Evolutionary conservation across 37 sponge, comb jelly and placozoan genomes (phyloP).

Genomic region (Bolinopsis microptera): DNA sequence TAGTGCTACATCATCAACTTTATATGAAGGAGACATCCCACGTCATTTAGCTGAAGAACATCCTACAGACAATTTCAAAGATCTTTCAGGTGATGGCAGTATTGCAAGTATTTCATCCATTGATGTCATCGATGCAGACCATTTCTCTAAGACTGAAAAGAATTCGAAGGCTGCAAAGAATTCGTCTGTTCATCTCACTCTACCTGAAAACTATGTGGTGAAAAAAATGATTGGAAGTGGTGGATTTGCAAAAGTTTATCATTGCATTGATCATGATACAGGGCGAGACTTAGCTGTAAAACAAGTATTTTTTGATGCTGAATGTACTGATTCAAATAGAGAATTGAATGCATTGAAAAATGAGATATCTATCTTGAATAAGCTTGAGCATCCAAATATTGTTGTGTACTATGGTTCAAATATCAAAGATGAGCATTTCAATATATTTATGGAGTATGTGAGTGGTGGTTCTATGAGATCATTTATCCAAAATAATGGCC

Average conservation of each 20-base stretch:
- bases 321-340: background rate
- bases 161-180: background rate
- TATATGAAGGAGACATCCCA: background rate
- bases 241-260: slow-evolving; percentile 48
- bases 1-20: background rate
- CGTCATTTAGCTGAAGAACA: slow-evolving; percentile 11
- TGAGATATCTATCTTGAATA: slow-evolving; percentile 20
- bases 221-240: slow-evolving; percentile 21
- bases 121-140: background rate
- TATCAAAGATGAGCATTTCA: background rate
- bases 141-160: background rate
- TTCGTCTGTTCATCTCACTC: background rate
- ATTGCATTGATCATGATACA: background rate
- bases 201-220: background rate
- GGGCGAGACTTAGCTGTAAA: slow-evolving; percentile 14
- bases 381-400: slow-evolving; percentile 18
- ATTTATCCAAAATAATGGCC: slow-evolving; percentile 37
- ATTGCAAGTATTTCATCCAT: background rate
- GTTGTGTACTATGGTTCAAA: background rate
- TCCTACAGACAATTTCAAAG: background rate
- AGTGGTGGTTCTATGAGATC: slow-evolving; percentile 45
- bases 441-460: slow-evolving; percentile 40
- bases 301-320: background rate
- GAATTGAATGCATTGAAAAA: background rate
- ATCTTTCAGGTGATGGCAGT: background rate